A percentile compares a stretch with the other conserved stretches of the same genome.
Conservation (phyloP, 2,888 invertebrate genomes). For the Agrochola lota region DNA sequence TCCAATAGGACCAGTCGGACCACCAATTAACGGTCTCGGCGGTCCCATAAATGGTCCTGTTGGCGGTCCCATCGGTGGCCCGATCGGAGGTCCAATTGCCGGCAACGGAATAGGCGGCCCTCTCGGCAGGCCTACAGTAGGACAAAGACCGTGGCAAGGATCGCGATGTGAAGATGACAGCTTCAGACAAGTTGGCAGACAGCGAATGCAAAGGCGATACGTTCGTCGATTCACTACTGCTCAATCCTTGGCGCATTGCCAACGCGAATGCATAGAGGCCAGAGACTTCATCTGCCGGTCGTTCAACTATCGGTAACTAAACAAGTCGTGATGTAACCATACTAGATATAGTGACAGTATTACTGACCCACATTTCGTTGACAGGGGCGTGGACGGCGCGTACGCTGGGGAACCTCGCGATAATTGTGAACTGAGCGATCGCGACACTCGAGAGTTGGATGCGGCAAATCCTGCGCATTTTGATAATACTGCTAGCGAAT, state of each 20-base stretch:
- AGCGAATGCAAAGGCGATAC: slow-evolving; percentile 94
- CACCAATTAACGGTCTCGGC: slow-evolving; percentile 53
- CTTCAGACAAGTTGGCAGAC: slow-evolving; percentile 95
- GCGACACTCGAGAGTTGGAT: slow-evolving; percentile 95
- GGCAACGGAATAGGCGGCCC: slow-evolving; percentile 80
- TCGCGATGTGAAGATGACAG: slow-evolving; percentile 95
- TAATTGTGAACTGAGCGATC: slow-evolving; percentile 97
- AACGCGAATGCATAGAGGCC: slow-evolving; percentile 95
- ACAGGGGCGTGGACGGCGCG: slow-evolving; percentile 88
- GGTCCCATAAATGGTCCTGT: slow-evolving; percentile 74
- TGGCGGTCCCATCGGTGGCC: slow-evolving; percentile 80
- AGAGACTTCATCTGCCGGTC: slow-evolving; percentile 96
- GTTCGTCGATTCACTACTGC: slow-evolving; percentile 94
- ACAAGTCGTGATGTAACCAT: slow-evolving; percentile 46
- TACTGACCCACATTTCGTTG: slow-evolving; percentile 61
- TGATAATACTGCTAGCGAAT: slow-evolving; percentile 95
- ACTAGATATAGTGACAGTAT: slow-evolving; percentile 45
- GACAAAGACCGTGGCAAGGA: slow-evolving; percentile 85
- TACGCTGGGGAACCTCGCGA: slow-evolving; percentile 92
- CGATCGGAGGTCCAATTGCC: slow-evolving; percentile 74
- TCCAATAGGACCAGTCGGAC: slow-evolving; percentile 61
- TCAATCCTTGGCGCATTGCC: slow-evolving; percentile 94
- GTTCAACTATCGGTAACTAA: slow-evolving; percentile 94
- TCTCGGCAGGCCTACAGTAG: slow-evolving; percentile 80
- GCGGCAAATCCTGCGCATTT: slow-evolving; percentile 96